Evolutionary conservation across 2,113 vertebrate genomes (phyloP).

Genomic region (Gallinago jamesoni): DNA sequence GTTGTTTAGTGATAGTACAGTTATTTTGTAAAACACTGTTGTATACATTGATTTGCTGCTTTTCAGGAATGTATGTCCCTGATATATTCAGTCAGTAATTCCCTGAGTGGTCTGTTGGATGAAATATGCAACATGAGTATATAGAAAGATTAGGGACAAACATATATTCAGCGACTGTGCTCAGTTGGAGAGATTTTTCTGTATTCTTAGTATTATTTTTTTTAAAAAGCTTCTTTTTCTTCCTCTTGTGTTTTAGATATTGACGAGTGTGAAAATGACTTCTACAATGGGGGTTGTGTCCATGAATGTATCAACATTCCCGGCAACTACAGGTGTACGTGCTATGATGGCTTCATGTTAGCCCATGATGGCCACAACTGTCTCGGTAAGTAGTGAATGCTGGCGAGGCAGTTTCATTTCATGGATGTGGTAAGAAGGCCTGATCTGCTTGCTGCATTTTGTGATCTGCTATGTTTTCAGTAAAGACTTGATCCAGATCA

Average conservation of each 20-base stretch:
- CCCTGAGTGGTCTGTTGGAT: neutral
- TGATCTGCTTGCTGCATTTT: neutral
- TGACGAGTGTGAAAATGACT: constrained; percentile 96
- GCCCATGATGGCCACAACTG: constrained; percentile 97
- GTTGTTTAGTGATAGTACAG: neutral
- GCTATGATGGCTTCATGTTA: constrained; percentile 97
- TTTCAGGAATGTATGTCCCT: neutral
- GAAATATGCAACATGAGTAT: neutral
- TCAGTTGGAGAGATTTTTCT: neutral
- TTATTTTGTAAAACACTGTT: neutral
- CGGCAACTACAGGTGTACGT: constrained; percentile 96
- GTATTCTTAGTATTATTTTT: neutral
- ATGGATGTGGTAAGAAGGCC: neutral
- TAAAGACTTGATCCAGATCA: neutral
- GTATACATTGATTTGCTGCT: neutral
- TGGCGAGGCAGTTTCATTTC: neutral
- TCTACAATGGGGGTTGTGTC: constrained; percentile 95
- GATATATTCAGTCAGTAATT: neutral
- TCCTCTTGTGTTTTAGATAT: constrained; percentile 82
- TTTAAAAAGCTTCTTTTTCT: neutral
- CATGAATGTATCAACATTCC: constrained; percentile 98
- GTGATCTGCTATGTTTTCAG: neutral
- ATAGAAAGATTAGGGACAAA: neutral
- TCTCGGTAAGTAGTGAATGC: constrained; percentile 79
- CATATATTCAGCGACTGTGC: neutral